Percentiles rank a stretch among this genome's conserved stretches.
These are phyloP conservation scores for Tribolium castaneum DNA, from an alignment of 1,140 invertebrate species.

Conservation along the genomic window DNA sequence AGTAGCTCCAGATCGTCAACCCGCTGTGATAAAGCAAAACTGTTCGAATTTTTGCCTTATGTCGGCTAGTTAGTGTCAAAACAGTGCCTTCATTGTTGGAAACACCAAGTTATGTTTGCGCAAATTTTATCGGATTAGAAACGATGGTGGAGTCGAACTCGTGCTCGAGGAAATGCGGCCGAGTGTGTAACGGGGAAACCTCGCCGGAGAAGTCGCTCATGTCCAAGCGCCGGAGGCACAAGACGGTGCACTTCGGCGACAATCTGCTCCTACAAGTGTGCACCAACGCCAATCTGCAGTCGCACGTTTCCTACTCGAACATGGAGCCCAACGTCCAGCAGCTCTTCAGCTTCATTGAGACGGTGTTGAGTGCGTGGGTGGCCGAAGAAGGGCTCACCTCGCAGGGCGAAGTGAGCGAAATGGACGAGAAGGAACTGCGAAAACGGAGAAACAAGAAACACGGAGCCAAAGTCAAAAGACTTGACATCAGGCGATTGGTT, in stretches of 20 bases:
- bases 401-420: constrained; percentile 74
- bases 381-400: constrained; percentile 75
- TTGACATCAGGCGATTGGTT: constrained; percentile 74
- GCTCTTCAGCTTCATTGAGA: constrained; percentile 80
- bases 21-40: constrained; percentile 56
- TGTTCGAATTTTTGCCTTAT: constrained; percentile 46
- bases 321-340: constrained; percentile 81
- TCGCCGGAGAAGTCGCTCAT: constrained; percentile 55
- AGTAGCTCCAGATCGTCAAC: constrained; percentile 47
- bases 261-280: constrained; percentile 76
- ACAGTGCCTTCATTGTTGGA: constrained; percentile 45
- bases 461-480: constrained; percentile 72
- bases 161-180: constrained; percentile 56
- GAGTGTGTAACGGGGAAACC: constrained; percentile 54
- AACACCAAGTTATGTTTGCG: constrained; percentile 41
- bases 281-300: constrained; percentile 66
- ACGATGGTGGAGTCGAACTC: constrained; percentile 61
- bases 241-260: constrained; percentile 81
- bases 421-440: constrained; percentile 71
- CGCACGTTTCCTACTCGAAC: constrained; percentile 61
- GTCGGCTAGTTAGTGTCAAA: constrained; percentile 43
- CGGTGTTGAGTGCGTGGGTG: constrained; percentile 75
- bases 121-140: constrained; percentile 32
- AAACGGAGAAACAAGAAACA: constrained; percentile 74
- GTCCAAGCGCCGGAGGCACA: constrained; percentile 73